Evolutionary conservation across 2,888 invertebrate genomes (phyloP), one percentile per base, ranked within the genome.

Genomic region (Netelia melanura): DNA sequence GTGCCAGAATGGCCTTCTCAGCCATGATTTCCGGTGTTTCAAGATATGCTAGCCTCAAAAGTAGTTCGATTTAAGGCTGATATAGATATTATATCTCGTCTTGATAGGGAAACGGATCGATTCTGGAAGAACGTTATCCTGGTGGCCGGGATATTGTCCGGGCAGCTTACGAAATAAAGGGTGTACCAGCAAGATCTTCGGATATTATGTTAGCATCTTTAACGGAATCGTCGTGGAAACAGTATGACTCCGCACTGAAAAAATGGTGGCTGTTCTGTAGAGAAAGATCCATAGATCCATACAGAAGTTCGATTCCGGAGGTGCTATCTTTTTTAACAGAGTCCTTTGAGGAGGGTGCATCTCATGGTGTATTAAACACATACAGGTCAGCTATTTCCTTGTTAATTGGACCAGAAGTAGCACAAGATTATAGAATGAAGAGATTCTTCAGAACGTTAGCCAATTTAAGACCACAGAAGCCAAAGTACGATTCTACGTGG

Each of bases 131-230:
- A 75, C 61, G 56, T 84, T 62, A 74, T 54, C 71, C 76, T 84
- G 79, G 67, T 82, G 58, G 90, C 85, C 77, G 89, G 87, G 3
- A 61, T 72, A 61, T 86, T 90, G 86, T 90, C 88, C 14, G 87
- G 78, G 62, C 62, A 43, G 74, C 68, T 17, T 84, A 58, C 58
- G 76, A 78, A 44, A 58, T 83, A n/a, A 83, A 67, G 9, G 65
- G 38, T 2, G 48, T 72, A 67, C 67, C 67, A 23, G 67, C 14
- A 56, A 76, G 10, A 9, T 74, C 82, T 1, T 48, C 58, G 25
- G 67, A 76, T 1, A 25, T 85, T 11, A 71, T 25, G 44, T 38
- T 85, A 14, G 21, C 56, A 8, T 84, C 81, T 9, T 44, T 84
- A 54, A 72, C 72, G 8, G 68, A 70, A 17, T 76, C 65, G 23